phyloP scores from a whole-genome alignment of 92 coral and sea anemone species.

The Hydrozoanthus gracilis region DNA sequence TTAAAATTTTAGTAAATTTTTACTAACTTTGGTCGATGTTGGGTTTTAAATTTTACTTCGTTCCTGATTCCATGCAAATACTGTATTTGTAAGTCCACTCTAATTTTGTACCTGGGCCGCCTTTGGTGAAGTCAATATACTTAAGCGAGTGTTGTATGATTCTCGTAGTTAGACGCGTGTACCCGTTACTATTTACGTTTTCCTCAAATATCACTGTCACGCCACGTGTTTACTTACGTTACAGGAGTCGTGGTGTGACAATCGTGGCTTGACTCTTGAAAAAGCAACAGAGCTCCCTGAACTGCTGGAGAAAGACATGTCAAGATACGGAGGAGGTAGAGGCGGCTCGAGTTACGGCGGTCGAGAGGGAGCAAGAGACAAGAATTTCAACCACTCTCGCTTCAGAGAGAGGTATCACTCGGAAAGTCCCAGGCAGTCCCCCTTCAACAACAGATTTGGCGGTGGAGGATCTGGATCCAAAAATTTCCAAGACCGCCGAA shows the following conservation, averaged over 20 bases:
- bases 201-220: too few species aligned
- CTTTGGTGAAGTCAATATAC: too few species aligned
- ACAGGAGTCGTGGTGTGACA: constrained; percentile 79
- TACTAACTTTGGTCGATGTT: neutral
- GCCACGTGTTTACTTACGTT: neutral
- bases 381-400: constrained; percentile 47
- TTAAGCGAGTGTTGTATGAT: too few species aligned
- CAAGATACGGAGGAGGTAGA: constrained; percentile 52
- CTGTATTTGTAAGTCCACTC: neutral
- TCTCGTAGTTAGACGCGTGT: too few species aligned
- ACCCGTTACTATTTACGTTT: too few species aligned
- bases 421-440: constrained; percentile 55
- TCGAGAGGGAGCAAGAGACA: constrained; percentile 48
- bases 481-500: constrained; percentile 22
- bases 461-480: constrained; percentile 41
- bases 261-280: constrained; percentile 68
- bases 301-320: constrained; percentile 58
- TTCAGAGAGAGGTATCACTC: constrained; percentile 44
- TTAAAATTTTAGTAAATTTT: too few species aligned
- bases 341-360: constrained; percentile 52
- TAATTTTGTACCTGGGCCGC: too few species aligned
- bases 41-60: neutral
- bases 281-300: constrained; percentile 86
- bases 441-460: constrained; percentile 42
- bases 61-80: neutral